Evolutionary conservation across 2,797 vertebrate genomes (phyloP).

Genomic region (Acomys russatus): DNA sequence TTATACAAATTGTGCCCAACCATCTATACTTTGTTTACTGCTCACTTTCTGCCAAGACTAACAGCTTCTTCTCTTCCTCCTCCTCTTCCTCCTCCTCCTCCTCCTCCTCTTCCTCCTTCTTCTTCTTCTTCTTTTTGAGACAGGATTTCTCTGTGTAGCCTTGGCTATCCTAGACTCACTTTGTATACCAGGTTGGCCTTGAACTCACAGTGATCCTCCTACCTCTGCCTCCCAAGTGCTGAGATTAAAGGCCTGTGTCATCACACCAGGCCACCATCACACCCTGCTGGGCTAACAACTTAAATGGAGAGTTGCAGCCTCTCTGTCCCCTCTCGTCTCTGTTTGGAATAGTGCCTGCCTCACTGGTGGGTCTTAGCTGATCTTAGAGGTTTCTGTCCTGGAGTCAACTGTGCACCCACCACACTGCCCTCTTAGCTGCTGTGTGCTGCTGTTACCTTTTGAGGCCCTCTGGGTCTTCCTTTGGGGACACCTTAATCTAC

Average conservation of each 20-base stretch:
- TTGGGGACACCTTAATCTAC: background rate
- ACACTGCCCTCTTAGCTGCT: background rate
- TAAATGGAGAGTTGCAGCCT: background rate
- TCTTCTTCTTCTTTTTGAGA: too few relatives aligned
- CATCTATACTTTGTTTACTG: background rate
- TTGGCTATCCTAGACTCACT: too few relatives aligned
- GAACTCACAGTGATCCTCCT: too few relatives aligned
- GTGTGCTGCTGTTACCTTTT: background rate
- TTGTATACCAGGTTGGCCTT: too few relatives aligned
- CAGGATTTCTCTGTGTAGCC: too few relatives aligned
- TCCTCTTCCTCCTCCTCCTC: too few relatives aligned
- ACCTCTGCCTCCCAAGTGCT: too few relatives aligned
- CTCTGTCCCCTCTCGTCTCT: background rate
- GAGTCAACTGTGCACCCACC: background rate
- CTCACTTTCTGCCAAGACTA: conserved; percentile 1
- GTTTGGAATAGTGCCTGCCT: background rate
- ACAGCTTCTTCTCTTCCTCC: background rate
- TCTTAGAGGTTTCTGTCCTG: background rate
- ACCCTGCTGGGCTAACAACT: too few relatives aligned
- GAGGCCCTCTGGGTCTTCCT: background rate
- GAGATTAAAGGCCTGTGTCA: too few relatives aligned
- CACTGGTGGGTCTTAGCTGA: background rate
- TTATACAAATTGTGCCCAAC: background rate
- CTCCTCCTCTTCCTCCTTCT: too few relatives aligned
- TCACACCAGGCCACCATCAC: too few relatives aligned